Conservation (phyloP, 2,797 vertebrate species). For the Apodemus agrarius region DNA sequence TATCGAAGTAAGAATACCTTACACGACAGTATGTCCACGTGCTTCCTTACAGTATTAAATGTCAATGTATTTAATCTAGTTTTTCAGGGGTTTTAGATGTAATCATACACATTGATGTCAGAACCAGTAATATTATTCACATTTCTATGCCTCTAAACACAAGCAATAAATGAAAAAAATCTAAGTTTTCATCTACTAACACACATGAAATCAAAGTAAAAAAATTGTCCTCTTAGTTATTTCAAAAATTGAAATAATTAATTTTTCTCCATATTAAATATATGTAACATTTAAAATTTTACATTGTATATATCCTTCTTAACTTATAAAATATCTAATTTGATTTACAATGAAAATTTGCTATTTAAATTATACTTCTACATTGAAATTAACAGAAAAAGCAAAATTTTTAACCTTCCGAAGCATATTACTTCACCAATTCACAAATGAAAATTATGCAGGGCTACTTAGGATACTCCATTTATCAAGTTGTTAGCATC, state of each 20-base stretch:
- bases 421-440: slow-evolving; percentile 4
- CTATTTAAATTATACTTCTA: slow-evolving; percentile 10
- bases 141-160: neutral
- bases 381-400: slow-evolving; percentile 13
- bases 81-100: slow-evolving; percentile 46
- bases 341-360: neutral
- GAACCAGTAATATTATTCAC: neutral
- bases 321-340: slow-evolving; percentile 48
- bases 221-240: slow-evolving; percentile 16
- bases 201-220: neutral
- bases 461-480: neutral
- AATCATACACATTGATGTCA: slow-evolving; percentile 7
- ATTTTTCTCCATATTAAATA: neutral
- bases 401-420: neutral
- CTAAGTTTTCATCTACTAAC: neutral
- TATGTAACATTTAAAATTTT: neutral
- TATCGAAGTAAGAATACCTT: slow-evolving; percentile 70
- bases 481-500: slow-evolving; percentile 42
- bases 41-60: slow-evolving; percentile 34
- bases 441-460: slow-evolving; percentile 30
- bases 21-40: slow-evolving; percentile 45
- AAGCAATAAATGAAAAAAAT: slow-evolving; percentile 31
- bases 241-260: neutral
- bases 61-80: slow-evolving; percentile 44
- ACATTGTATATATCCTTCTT: neutral